Conservation (phyloP, 2,113 vertebrate species). For the Corvus cornix region DNA sequence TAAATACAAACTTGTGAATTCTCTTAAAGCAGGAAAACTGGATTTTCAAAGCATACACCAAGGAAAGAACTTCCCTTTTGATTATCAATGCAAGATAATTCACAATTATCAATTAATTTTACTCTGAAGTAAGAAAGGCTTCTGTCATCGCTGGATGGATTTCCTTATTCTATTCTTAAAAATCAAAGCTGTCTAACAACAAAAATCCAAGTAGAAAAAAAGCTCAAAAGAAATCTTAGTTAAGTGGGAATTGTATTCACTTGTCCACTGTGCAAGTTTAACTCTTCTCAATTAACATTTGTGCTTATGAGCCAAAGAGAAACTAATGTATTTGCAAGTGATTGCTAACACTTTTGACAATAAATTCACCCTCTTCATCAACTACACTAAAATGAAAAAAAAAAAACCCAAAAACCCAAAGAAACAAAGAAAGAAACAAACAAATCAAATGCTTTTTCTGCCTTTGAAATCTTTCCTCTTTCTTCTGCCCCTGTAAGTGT, state of each 20-base stretch:
- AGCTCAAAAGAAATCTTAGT: neutral
- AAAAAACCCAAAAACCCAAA: no score
- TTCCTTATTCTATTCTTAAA: neutral
- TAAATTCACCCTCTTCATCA: neutral
- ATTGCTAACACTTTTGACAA: neutral
- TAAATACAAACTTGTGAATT: neutral
- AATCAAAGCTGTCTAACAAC: neutral
- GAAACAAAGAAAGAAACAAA: rapidly evolving
- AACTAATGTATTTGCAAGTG: neutral
- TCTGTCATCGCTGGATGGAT: neutral
- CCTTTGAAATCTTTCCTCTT: neutral
- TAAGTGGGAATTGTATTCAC: neutral
- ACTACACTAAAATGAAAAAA: neutral
- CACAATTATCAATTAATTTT: neutral
- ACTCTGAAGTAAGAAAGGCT: neutral
- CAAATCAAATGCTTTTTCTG: neutral
- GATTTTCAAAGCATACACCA: neutral
- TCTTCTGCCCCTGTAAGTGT: neutral
- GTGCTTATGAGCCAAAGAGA: neutral
- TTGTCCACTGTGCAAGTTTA: neutral
- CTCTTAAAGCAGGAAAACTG: neutral
- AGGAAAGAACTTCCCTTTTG: neutral
- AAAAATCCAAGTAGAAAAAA: neutral
- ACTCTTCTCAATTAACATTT: neutral
- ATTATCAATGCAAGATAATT: neutral